These are phyloP conservation scores for Xenentodon cancila DNA, from an alignment of 2,797 vertebrate species.

Conservation along the genomic window DNA sequence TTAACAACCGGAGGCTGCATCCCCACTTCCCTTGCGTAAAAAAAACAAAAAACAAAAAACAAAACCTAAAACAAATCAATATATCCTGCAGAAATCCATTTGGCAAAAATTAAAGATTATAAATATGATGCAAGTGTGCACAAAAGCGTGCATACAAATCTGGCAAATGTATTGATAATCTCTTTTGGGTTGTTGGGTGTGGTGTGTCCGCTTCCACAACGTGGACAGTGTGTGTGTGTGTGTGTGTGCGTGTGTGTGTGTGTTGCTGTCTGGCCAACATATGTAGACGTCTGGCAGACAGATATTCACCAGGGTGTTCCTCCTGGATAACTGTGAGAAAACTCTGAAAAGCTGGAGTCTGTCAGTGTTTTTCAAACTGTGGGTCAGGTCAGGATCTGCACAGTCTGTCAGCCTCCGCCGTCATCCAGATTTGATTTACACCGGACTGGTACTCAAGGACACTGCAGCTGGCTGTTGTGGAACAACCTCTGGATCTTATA, in stretches of 20 bases:
- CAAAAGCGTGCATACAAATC: slow-evolving; percentile 7
- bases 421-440: slow-evolving; percentile 56
- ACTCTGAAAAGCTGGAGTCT: slow-evolving; percentile 51
- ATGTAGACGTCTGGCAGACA: slow-evolving; percentile 71
- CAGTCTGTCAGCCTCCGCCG: slow-evolving; percentile 34
- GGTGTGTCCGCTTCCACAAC: slow-evolving; percentile 54
- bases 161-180: slow-evolving; percentile 35
- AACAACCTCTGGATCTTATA: slow-evolving; percentile 31
- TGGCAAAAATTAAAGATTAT: neutral
- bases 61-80: neutral
- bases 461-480: slow-evolving; percentile 35
- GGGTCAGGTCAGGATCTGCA: slow-evolving; percentile 31
- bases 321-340: slow-evolving; percentile 69
- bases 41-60: no score
- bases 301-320: slow-evolving; percentile 65
- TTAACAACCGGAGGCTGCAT: slow-evolving; percentile 12
- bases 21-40: no score
- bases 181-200: slow-evolving; percentile 58
- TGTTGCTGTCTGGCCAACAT: slow-evolving; percentile 67
- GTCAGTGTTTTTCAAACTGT: slow-evolving; percentile 36
- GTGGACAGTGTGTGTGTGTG: slow-evolving; percentile 24
- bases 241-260: no score
- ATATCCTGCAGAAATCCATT: neutral
- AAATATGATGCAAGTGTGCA: slow-evolving; percentile 1
- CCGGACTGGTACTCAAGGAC: slow-evolving; percentile 49